Conservation (phyloP, 2,797 vertebrate species). For the Coendou prehensilis region DNA sequence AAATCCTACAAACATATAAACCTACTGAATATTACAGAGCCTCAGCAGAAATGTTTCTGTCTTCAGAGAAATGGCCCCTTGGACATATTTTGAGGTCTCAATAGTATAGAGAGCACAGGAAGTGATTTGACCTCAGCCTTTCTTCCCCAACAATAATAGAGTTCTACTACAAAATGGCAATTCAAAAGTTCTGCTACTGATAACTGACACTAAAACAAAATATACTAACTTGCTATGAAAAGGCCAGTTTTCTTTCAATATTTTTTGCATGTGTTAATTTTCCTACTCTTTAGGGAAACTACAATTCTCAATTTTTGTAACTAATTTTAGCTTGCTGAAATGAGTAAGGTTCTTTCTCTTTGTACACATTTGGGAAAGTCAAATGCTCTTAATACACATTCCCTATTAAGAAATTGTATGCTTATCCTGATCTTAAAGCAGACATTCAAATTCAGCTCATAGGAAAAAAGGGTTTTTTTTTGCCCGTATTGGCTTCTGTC, state of each 20-base stretch:
- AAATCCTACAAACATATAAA: slow-evolving; percentile 52
- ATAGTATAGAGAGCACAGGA: not conserved
- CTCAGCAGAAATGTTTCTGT: slow-evolving; percentile 33
- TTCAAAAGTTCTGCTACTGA: slow-evolving; percentile 38
- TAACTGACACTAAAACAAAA: slow-evolving; percentile 62
- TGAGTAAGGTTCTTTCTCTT: slow-evolving; percentile 11
- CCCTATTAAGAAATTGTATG: slow-evolving; percentile 53
- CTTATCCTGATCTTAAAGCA: slow-evolving; percentile 17
- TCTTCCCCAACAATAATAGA: slow-evolving; percentile 49
- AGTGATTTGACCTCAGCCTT: not conserved
- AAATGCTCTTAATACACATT: slow-evolving; percentile 51
- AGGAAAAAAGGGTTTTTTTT: not conserved
- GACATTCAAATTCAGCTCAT: slow-evolving; percentile 29
- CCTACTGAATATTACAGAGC: not conserved
- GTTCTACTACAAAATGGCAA: slow-evolving; percentile 29
- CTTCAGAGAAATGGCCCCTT: slow-evolving; percentile 50
- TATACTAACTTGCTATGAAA: slow-evolving; percentile 15
- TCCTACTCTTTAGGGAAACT: slow-evolving; percentile 40
- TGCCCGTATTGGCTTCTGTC: slow-evolving; percentile 5
- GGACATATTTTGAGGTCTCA: slow-evolving; percentile 7
- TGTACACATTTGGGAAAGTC: slow-evolving; percentile 16
- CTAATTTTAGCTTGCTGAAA: slow-evolving; percentile 67
- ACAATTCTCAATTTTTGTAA: slow-evolving; percentile 61
- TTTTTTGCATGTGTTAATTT: slow-evolving; percentile 65
- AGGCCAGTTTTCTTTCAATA: slow-evolving; percentile 58